Percentiles rank a stretch among this genome's conserved stretches.
Conservation (phyloP, 23 tunicate genomes). For the Botrylloides violaceus region DNA sequence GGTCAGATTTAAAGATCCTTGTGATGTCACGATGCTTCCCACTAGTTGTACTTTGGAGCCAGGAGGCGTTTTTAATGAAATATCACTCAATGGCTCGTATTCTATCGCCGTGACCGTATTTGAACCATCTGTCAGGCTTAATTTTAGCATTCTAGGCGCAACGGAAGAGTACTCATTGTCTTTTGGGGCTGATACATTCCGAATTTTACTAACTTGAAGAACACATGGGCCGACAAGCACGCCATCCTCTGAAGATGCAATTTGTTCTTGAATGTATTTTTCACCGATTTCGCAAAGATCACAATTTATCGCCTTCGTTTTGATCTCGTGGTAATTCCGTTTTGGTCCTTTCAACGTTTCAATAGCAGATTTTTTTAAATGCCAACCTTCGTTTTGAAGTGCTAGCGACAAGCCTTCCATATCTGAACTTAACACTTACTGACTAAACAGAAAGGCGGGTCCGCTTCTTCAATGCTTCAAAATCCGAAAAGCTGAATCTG, state of each 20-base stretch:
- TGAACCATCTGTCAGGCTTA: constrained; percentile 72
- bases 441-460: no score
- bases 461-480: no score
- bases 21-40: constrained; percentile 18
- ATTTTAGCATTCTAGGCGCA: constrained; percentile 79
- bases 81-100: constrained; percentile 14
- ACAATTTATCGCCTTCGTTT: neutral
- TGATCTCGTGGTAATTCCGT: neutral
- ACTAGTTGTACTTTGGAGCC: constrained; percentile 67
- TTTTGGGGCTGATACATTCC: constrained; percentile 87
- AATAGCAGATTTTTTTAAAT: constrained; percentile 4
- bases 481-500: no score
- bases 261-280: constrained; percentile 32
- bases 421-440: no score
- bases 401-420: neutral
- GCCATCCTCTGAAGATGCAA: constrained; percentile 19
- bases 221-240: constrained; percentile 66
- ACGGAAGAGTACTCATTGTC: constrained; percentile 57
- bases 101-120: constrained; percentile 42
- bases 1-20: constrained; percentile 47
- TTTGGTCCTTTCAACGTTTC: neutral
- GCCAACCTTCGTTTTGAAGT: constrained; percentile 19
- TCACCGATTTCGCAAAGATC: constrained; percentile 42
- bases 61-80: constrained; percentile 58
- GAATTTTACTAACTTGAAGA: constrained; percentile 65